Base-by-base conservation (phyloP, 2,113 vertebrate genomes). In the Rutilus rutilus region DNA sequence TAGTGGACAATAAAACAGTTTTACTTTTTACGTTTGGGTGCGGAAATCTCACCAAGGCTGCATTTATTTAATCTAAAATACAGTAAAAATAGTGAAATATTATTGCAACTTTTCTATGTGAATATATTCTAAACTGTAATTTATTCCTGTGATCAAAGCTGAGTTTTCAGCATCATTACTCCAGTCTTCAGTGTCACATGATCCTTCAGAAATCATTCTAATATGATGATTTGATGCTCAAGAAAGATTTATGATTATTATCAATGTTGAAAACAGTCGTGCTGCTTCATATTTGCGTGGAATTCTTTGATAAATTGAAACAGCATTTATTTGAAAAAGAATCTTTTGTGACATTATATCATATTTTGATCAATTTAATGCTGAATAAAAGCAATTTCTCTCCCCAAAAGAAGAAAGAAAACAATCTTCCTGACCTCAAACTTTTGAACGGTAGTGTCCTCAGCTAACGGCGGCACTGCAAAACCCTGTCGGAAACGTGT, bases 401-500 rank as follows among this genome's bases (percentile, higher is more conserved):
- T 52, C 14, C 50, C 15, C 15, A 5, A 8, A 36, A 10, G 7
- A 39, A 39, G 39, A 39, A 39, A 39, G 39, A 39, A 42, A 65
- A 33, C 15, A 7, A 65, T 39, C 33, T 39, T 36, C 21, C 3
- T 69, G 19, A 42, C 30, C 67, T 19, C 33, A 71, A 19, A 33
- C 27, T 17, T 65, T 65, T 33, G 14, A 33, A 17, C 19, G 8
- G 5, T 39, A 39, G 33, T 15, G 69, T 45, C 21, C 39, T 3
- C 23, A 6, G 11, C 23, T 45, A 25, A 27, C 17, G 5, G 42
- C n/a, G 23, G 23, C 42, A 47, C 25, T 74, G 71, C 42, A 15
- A 74, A 75, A 50, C 23, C 82, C 82, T 78, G 64, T 45, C 71
- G 87, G 85, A 90, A 90, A 87, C 42, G 59, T 50, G 79, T 59